Evolutionary conservation across 2,888 invertebrate genomes (phyloP).

Genomic region (Cosmorhoe ocellata): DNA sequence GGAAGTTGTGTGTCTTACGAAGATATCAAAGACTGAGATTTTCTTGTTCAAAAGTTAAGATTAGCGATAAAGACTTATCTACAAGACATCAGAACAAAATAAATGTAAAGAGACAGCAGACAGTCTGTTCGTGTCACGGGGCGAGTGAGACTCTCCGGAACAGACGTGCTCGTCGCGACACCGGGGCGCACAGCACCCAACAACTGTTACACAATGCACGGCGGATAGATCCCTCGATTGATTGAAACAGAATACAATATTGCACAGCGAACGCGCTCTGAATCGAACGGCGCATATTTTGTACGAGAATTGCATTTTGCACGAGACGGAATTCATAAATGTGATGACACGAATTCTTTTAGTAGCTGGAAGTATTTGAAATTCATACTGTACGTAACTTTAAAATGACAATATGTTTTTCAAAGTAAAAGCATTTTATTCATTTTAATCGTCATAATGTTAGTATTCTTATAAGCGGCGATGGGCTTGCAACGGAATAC

Average conservation of each 20-base stretch:
- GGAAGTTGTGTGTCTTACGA: no score
- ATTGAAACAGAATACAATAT: conserved; percentile 26
- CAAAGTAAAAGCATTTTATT: no score
- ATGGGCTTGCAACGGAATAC: no score
- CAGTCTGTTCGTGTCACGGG: no score
- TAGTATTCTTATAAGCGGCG: no score
- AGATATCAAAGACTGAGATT: no score
- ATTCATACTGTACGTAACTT: no score
- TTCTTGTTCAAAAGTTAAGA: no score
- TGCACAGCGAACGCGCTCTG: conserved; percentile 13
- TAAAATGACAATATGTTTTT: no score
- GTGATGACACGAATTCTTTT: conserved; percentile 8
- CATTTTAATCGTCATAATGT: no score
- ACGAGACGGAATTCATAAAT: conserved; percentile 11
- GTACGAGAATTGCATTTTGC: conserved; percentile 16
- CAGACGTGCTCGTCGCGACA: conserved; percentile 1
- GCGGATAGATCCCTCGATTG: conserved; percentile 14
- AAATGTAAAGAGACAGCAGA: neutral
- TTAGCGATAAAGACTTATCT: neutral
- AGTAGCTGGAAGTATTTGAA: conserved; percentile 5
- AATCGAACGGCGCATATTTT: conserved; percentile 21
- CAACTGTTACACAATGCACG: conserved; percentile 1
- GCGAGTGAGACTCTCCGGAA: no score
- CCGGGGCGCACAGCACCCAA: neutral
- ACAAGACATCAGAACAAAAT: conserved; percentile 2